These are phyloP conservation scores for Idaea dimidiata DNA, from an alignment of 2,888 invertebrate genomes.

Conservation along the genomic window DNA sequence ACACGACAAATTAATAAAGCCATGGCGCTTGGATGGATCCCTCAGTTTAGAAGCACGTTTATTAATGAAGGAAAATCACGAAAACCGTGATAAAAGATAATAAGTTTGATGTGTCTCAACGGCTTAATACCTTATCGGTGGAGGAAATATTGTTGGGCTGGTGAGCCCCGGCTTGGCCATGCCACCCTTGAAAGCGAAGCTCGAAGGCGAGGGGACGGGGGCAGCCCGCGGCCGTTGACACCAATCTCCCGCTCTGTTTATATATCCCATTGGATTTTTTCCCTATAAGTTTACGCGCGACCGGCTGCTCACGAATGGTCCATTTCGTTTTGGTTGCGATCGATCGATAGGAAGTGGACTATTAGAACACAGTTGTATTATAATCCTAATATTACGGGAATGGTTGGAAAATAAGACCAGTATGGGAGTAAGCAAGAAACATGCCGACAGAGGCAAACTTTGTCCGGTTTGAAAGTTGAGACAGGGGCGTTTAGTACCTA, in stretches of 20 bases:
- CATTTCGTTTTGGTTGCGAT: constrained; percentile 56
- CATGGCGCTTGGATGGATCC: constrained; percentile 18
- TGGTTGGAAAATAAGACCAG: neutral
- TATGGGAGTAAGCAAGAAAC: too few relatives aligned
- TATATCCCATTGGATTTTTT: constrained; percentile 69
- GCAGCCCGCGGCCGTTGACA: constrained; percentile 74
- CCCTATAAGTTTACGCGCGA: constrained; percentile 58
- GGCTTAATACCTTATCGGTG: constrained; percentile 66
- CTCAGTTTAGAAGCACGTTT: constrained; percentile 26
- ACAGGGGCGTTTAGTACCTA: too few relatives aligned
- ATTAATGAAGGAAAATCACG: constrained; percentile 44
- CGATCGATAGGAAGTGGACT: constrained; percentile 34
- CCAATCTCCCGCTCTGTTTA: constrained; percentile 73
- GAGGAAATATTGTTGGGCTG: constrained; percentile 47
- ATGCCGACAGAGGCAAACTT: too few relatives aligned
- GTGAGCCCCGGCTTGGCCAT: constrained; percentile 39
- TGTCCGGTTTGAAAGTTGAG: too few relatives aligned
- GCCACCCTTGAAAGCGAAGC: constrained; percentile 71
- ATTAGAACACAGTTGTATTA: constrained; percentile 5
- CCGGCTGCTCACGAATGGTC: constrained; percentile 58
- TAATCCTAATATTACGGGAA: neutral
- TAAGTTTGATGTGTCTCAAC: constrained; percentile 62
- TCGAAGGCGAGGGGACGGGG: constrained; percentile 42
- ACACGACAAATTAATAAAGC: constrained; percentile 45
- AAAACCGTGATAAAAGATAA: constrained; percentile 54